Percentiles rank a stretch among this genome's conserved stretches.
Evolutionary conservation across 2,797 vertebrate species (phyloP).

Genomic region (Tauraco hartlaubi): DNA sequence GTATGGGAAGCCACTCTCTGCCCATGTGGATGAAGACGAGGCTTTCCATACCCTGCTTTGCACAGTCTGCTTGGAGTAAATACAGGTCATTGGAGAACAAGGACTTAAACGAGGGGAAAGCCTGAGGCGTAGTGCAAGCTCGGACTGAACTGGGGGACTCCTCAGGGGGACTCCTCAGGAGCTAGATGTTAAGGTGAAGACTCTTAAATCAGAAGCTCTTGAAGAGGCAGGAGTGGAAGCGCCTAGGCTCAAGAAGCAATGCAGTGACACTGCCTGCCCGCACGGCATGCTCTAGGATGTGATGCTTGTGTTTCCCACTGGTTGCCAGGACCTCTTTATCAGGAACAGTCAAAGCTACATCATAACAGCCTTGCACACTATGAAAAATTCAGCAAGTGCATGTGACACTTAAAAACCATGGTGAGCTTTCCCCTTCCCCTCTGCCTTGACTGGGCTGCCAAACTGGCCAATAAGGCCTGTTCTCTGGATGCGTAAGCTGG

Average conservation of each 20-base stretch:
- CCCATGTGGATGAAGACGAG: neutral
- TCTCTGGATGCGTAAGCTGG: neutral
- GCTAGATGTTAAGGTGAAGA: neutral
- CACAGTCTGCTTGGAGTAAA: neutral
- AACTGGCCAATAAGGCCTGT: neutral
- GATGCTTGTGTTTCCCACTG: neutral
- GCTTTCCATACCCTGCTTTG: slow-evolving; percentile 20
- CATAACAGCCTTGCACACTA: neutral
- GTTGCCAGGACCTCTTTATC: neutral
- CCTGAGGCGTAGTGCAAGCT: neutral
- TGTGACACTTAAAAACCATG: neutral
- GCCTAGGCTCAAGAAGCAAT: neutral
- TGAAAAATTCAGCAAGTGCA: neutral
- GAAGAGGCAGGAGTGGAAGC: neutral
- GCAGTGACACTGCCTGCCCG: neutral
- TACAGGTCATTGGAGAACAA: neutral
- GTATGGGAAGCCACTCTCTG: neutral
- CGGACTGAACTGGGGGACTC: neutral
- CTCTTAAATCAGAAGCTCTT: neutral
- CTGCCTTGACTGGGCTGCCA: neutral
- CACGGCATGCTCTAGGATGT: neutral
- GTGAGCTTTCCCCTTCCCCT: neutral
- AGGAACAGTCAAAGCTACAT: neutral
- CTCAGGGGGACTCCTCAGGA: neutral
- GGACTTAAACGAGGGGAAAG: neutral